Evolutionary conservation across 2,888 invertebrate genomes (phyloP).

Genomic region (Coremacera marginata): DNA sequence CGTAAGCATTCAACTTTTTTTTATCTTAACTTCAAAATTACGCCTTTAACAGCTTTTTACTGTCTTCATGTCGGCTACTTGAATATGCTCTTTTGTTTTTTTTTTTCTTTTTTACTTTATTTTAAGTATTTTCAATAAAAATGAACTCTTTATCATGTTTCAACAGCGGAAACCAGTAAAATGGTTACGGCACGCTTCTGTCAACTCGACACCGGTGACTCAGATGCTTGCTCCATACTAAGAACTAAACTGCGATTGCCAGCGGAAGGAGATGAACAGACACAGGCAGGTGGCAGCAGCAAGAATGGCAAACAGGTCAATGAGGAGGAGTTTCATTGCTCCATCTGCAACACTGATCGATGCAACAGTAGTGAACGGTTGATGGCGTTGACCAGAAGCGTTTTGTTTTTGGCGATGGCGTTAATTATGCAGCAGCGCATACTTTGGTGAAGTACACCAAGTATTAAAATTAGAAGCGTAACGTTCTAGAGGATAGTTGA

Average conservation of each 20-base stretch:
- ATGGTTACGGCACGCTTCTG: slow-evolving; percentile 66
- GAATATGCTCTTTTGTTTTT: neutral
- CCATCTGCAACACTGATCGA: slow-evolving; percentile 60
- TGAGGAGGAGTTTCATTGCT: slow-evolving; percentile 62
- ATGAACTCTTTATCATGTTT: neutral
- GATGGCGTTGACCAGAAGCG: slow-evolving; percentile 32
- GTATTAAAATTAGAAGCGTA: neutral
- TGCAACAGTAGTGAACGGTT: slow-evolving; percentile 61
- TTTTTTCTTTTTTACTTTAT: neutral
- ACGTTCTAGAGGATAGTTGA: neutral
- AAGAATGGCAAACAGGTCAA: slow-evolving; percentile 44
- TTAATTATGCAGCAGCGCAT: slow-evolving; percentile 36
- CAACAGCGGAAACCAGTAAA: slow-evolving; percentile 53
- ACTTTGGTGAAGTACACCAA: slow-evolving; percentile 16
- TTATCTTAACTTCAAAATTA: too few relatives aligned
- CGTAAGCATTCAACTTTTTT: slow-evolving; percentile 56
- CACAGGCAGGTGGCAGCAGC: slow-evolving; percentile 36
- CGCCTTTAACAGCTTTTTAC: too few relatives aligned
- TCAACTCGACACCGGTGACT: slow-evolving; percentile 65
- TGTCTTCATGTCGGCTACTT: neutral
- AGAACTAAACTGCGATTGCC: slow-evolving; percentile 55
- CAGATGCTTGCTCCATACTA: slow-evolving; percentile 65
- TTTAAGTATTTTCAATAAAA: neutral
- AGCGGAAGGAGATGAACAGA: neutral
- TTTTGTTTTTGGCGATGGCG: slow-evolving; percentile 26